These are phyloP conservation scores for Xestoiulus laeticollis DNA, from an alignment of 2,888 invertebrate species.

Conservation along the genomic window DNA sequence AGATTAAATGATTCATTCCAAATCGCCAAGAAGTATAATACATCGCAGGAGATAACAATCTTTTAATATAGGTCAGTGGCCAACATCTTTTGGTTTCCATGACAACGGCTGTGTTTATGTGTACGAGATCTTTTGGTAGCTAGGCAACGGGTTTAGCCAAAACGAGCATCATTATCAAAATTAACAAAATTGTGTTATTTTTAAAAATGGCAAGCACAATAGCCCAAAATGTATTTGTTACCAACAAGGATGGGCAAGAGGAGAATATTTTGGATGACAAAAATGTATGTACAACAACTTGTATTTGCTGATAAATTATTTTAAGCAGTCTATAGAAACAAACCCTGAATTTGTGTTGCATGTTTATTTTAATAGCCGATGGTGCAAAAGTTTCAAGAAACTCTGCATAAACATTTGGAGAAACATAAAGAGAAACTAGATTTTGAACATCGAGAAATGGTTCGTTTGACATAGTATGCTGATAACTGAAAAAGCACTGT, in stretches of 20 bases:
- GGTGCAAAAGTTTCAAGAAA: slow-evolving; percentile 46
- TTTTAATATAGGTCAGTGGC: neutral
- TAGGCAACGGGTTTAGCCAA: neutral
- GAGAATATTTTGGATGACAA: neutral
- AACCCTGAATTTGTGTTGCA: neutral
- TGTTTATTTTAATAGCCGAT: slow-evolving; percentile 28
- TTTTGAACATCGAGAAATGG: slow-evolving; percentile 49
- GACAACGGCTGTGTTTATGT: neutral
- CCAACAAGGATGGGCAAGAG: neutral
- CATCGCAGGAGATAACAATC: no score
- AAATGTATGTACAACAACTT: neutral
- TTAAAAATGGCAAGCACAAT: neutral
- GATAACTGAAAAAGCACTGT: neutral
- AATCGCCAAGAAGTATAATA: no score
- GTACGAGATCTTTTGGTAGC: neutral
- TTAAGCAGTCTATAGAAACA: no score
- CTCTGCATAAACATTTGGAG: slow-evolving; percentile 42
- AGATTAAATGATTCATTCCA: no score
- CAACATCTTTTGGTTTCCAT: neutral
- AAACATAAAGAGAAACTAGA: slow-evolving; percentile 50
- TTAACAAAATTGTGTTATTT: neutral
- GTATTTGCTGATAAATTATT: neutral
- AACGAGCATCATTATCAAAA: neutral
- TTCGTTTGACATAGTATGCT: neutral
- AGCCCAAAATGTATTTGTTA: neutral